phyloP scores from a whole-genome alignment of 2,113 vertebrate species.

The Melanostigma gelatinosum region DNA sequence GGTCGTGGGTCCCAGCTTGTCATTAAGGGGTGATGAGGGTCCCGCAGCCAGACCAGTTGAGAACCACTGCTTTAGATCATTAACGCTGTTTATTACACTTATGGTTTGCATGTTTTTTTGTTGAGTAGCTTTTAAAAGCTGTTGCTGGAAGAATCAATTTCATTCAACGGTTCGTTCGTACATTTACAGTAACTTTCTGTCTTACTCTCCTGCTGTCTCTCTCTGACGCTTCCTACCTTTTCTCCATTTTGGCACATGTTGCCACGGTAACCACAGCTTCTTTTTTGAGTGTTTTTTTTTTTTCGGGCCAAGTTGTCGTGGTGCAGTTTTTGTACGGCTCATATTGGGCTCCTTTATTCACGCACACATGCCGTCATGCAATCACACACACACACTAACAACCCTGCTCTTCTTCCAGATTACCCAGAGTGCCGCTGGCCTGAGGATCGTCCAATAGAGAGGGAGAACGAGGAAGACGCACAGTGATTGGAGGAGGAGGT shows the following conservation, averaged over 20 bases:
- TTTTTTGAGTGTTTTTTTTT: conserved; percentile 53
- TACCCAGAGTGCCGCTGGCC: conserved; percentile 72
- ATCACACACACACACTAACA: not conserved
- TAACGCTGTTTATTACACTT: too few species aligned
- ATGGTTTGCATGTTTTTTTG: too few species aligned
- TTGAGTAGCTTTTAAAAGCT: too few species aligned
- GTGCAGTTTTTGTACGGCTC: conserved; percentile 67
- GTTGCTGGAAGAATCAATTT: too few species aligned
- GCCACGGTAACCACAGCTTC: conserved; percentile 78
- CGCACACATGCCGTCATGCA: not conserved
- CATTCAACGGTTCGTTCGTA: too few species aligned
- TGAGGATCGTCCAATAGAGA: conserved; percentile 36
- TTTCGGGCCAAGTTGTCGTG: conserved; percentile 47
- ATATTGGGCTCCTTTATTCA: conserved; percentile 23
- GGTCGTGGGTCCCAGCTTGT: too few species aligned
- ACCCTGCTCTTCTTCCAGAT: conserved; percentile 58
- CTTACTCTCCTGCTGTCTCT: not conserved
- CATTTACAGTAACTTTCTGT: not conserved
- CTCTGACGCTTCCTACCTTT: conserved; percentile 17
- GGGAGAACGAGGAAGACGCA: conserved; percentile 10
- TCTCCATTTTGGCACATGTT: conserved; percentile 70
- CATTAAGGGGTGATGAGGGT: too few species aligned
- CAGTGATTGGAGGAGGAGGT: conserved; percentile 45
- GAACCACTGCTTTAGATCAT: too few species aligned
- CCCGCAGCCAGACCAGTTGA: too few species aligned